phyloP scores from a whole-genome alignment of 2,113 vertebrate species.

The Pagrus major region DNA sequence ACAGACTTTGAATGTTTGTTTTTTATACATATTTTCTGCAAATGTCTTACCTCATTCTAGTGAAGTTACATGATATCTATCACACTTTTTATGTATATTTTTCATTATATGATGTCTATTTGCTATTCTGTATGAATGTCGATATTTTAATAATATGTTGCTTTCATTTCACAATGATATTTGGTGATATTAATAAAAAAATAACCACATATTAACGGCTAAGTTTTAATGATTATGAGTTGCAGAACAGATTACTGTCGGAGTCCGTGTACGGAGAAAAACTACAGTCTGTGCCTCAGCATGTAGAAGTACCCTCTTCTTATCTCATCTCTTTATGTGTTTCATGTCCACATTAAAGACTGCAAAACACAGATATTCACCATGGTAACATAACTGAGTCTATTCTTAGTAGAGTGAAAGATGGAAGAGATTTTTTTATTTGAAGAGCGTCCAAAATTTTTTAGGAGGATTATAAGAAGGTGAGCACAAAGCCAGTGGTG shows the following conservation, averaged over 20 bases:
- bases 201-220: background rate
- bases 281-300: background rate
- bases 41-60: background rate
- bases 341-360: background rate
- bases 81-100: background rate
- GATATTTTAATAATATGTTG: conserved; percentile 11
- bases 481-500: background rate
- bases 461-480: background rate
- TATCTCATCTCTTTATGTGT: background rate
- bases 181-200: conserved; percentile 47
- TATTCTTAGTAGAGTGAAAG: background rate
- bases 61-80: background rate
- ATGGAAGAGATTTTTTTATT: background rate
- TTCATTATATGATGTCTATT: background rate
- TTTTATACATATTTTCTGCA: background rate
- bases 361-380: background rate
- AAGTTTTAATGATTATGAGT: background rate
- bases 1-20: background rate
- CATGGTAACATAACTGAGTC: background rate
- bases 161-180: background rate
- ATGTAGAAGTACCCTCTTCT: background rate
- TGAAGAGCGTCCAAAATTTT: background rate
- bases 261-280: fast-evolving
- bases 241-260: background rate
- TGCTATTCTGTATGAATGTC: conserved; percentile 15